A percentile compares a stretch with the other conserved stretches of the same genome.
phyloP scores from a whole-genome alignment of 1,140 invertebrate species.

The Ruditapes philippinarum region DNA sequence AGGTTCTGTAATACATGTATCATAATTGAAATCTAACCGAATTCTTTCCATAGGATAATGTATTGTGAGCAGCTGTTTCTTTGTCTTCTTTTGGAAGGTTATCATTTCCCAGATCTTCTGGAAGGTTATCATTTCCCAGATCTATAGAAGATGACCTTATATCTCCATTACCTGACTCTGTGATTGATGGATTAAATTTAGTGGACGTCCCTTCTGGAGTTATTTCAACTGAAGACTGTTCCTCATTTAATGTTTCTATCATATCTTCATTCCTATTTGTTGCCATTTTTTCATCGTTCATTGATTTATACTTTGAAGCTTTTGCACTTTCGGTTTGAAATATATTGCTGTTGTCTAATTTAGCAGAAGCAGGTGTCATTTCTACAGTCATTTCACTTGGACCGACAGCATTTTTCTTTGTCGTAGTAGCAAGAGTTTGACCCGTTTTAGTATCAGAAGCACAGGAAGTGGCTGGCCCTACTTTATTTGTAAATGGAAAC shows the following conservation, averaged over 20 bases:
- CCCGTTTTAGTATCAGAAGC: background rate
- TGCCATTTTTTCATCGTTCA: background rate
- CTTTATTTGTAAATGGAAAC: slow-evolving; percentile 18
- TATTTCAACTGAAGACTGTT: too few species aligned
- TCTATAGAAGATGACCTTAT: too few species aligned
- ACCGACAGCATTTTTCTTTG: background rate
- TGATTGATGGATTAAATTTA: too few species aligned
- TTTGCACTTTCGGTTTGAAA: background rate
- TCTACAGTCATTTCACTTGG: background rate
- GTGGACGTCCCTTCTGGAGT: too few species aligned
- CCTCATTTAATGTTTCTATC: background rate
- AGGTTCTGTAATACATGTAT: too few species aligned
- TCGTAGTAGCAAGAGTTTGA: background rate
- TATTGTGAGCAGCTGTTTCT: too few species aligned
- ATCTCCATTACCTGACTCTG: too few species aligned
- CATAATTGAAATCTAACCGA: too few species aligned
- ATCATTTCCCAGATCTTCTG: too few species aligned
- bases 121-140: too few species aligned
- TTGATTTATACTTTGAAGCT: background rate
- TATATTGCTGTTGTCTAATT: background rate
- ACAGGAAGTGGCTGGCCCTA: background rate
- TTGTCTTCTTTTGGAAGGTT: too few species aligned
- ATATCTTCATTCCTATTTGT: background rate
- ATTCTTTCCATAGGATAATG: too few species aligned
- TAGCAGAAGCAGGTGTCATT: background rate